Conservation (phyloP, 2,888 invertebrate species). For the Sarcophaga carnaria region DNA sequence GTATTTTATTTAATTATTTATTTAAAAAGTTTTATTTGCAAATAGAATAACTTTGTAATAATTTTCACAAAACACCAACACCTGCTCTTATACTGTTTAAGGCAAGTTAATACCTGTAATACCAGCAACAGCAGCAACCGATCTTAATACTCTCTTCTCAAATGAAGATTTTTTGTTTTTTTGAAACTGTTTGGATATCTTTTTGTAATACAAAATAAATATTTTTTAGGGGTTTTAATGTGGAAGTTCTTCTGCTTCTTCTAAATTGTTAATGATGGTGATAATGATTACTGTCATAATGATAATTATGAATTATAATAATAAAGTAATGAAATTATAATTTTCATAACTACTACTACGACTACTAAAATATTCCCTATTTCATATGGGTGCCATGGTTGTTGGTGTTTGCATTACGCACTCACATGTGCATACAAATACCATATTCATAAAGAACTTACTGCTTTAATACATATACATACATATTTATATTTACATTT, state of each 20-base stretch:
- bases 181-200: not conserved
- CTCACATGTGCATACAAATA: not conserved
- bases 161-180: not conserved
- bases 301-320: slow-evolving; percentile 10
- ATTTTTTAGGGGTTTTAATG: not conserved
- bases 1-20: slow-evolving; percentile 25
- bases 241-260: not conserved
- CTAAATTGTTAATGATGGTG: not conserved
- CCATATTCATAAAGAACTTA: not conserved
- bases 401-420: not conserved
- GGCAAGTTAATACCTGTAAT: slow-evolving; percentile 13
- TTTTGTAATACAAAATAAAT: not conserved
- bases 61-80: not conserved
- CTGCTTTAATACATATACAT: not conserved
- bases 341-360: slow-evolving; percentile 23
- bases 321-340: slow-evolving; percentile 43
- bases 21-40: slow-evolving; percentile 35
- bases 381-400: not conserved
- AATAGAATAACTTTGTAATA: not conserved
- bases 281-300: not conserved
- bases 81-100: not conserved
- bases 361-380: slow-evolving; percentile 1
- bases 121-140: slow-evolving; percentile 3
- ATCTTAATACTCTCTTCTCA: slow-evolving; percentile 19
- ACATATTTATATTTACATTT: slow-evolving; percentile 7